These are phyloP conservation scores for Sciurus niger DNA, from an alignment of 2,113 vertebrate genomes.

Conservation along the genomic window DNA sequence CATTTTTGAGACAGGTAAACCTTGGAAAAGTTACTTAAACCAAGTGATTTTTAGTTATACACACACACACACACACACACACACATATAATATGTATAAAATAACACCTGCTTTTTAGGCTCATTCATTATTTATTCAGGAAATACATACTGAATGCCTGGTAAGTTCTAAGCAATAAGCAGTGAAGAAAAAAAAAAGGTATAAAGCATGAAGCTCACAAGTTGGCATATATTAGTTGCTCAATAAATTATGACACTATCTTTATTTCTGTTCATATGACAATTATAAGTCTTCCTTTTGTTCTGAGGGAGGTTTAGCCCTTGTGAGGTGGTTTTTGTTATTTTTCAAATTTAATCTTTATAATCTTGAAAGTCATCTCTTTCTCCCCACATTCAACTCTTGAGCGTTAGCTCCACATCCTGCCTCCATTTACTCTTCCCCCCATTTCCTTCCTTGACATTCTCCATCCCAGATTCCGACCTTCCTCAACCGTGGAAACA, in stretches of 20 bases:
- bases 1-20: background rate
- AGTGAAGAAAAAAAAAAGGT: background rate
- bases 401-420: background rate
- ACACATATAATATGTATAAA: no score
- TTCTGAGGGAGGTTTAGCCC: background rate
- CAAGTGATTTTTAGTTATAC: no score
- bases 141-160: background rate
- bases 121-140: slow-evolving; percentile 7
- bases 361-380: background rate
- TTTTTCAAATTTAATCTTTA: slow-evolving; percentile 13
- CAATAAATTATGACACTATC: background rate
- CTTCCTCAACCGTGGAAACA: background rate
- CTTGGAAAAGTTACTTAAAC: slow-evolving; percentile 19
- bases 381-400: background rate
- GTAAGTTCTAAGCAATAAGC: background rate
- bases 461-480: background rate
- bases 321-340: background rate
- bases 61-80: no score
- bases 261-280: background rate
- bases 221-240: background rate
- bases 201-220: background rate
- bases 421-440: background rate
- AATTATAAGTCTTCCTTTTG: slow-evolving; percentile 3
- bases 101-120: background rate
- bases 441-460: background rate